Evolutionary conservation across 1,140 invertebrate species (phyloP), one percentile per base, ranked within the genome.

Genomic region (Marisa cornuarietis): DNA sequence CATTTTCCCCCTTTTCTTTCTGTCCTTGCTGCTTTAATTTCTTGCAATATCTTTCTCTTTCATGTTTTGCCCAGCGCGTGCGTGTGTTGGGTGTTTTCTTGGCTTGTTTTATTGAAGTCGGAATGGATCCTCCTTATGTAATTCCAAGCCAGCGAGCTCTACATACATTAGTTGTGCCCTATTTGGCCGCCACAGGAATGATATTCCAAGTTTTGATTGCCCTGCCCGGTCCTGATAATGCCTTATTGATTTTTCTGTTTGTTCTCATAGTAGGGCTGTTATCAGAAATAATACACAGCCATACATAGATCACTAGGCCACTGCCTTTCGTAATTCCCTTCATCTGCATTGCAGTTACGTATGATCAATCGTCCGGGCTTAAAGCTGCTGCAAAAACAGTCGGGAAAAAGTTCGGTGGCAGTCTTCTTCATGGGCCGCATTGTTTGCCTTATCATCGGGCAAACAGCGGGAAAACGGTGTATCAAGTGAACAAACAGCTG

Each of bases 231-330:
- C 54, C 61, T 79, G 62, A 65, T 79, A 68, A 65, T 52, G 62
- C 20, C 75, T 66, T 75, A 74, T 75, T 69, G 63, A 75, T 80
- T 42, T 69, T 49, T 69, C 52, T 80, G 54, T 76, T 74, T 69
- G 73, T 74, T 63, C 73, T 62, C 68, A 31, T 71, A 31, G 61
- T 78, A 18, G 31, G 71, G 4, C 31, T 72, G 69, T 79, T 72
- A 79, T 79, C 71, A 79, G 62, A 68, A 49, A 51, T 68, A 77
- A 52, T 68, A 77, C 54, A 54, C 65, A 61, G 54, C 54, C 73
- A 51, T 75, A 75, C 54, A 75, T 75, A 75, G 73, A 75, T 75
- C 73, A 75, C 54, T 61, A 61, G 73, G 42, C 22, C 22, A 68
- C 65, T 68, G 65, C 65, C 65, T 68, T 24, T 31, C 22, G 11